phyloP scores from a whole-genome alignment of 2,113 vertebrate genomes.

The Ammodytes dubius region DNA sequence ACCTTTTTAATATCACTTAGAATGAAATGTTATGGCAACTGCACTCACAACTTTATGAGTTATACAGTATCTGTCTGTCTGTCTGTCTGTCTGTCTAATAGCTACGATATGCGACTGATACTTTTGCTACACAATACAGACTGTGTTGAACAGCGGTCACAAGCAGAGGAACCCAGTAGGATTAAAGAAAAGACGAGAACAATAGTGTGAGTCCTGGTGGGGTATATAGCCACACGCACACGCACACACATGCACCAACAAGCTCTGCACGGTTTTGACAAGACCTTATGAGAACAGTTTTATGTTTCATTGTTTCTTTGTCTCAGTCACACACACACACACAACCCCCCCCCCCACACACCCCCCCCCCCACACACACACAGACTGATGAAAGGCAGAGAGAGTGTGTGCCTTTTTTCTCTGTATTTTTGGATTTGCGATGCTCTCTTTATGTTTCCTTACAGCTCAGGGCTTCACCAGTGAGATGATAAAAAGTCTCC shows the following conservation, averaged over 20 bases:
- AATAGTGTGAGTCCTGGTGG: neutral
- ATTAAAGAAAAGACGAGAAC: neutral
- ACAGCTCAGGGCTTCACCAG: neutral
- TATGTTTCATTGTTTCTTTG: conserved; percentile 32
- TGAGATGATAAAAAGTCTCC: conserved; percentile 12
- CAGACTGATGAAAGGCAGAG: conserved; percentile 45
- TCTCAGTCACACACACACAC: conserved; percentile 19
- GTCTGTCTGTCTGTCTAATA: too few relatives aligned
- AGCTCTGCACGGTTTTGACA: conserved; percentile 4
- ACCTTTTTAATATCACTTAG: too few relatives aligned
- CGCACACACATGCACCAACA: conserved; percentile 4
- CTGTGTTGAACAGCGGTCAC: too few relatives aligned
- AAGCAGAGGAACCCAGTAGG: neutral
- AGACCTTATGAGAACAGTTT: conserved; percentile 34
- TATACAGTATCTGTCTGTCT: too few relatives aligned
- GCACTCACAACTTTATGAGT: too few relatives aligned
- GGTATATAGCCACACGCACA: neutral
- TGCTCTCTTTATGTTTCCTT: conserved; percentile 7
- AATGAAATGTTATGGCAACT: too few relatives aligned
- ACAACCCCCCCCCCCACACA: conserved; percentile 15
- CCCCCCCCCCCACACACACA: conserved; percentile 1
- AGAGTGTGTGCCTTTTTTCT: conserved; percentile 22
- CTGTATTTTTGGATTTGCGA: conserved; percentile 37
- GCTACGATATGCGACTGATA: too few relatives aligned
- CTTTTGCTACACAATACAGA: neutral